Evolutionary conservation across 2,888 invertebrate genomes (phyloP).

Genomic region (Harmothoe impar): DNA sequence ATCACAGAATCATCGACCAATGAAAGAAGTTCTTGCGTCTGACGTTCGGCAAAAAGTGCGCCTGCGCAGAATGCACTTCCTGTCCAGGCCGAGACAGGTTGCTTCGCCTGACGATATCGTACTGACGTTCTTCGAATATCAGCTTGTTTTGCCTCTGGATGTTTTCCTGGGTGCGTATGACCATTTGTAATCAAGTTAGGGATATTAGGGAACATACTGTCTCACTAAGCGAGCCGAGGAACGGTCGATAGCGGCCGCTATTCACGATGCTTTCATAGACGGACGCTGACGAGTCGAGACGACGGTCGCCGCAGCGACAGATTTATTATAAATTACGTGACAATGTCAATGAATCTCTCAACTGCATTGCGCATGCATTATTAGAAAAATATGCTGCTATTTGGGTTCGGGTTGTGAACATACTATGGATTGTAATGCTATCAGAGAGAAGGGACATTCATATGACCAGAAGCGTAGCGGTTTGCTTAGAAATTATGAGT

Average conservation of each 20-base stretch:
- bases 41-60: neutral
- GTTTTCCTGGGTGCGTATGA: slow-evolving; percentile 36
- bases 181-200: neutral
- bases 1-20: neutral
- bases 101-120: slow-evolving; percentile 24
- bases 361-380: neutral
- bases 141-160: slow-evolving; percentile 47
- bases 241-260: neutral
- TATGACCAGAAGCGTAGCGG: too few species aligned
- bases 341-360: slow-evolving; percentile 6
- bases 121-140: slow-evolving; percentile 44
- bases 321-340: slow-evolving; percentile 42
- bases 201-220: neutral
- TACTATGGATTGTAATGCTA: too few species aligned
- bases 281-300: neutral
- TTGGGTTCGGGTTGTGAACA: too few species aligned
- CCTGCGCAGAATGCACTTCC: slow-evolving; percentile 13
- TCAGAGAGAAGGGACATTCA: too few species aligned
- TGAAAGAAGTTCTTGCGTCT: slow-evolving; percentile 56
- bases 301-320: slow-evolving; percentile 27
- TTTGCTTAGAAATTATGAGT: too few species aligned
- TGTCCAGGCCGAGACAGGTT: slow-evolving; percentile 57
- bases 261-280: slow-evolving; percentile 4
- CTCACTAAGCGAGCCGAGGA: neutral
- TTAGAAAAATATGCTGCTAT: too few species aligned